Evolutionary conservation across 53 echinoderm and acorn worm species (phyloP).

Genomic region (Arbacia lixula): DNA sequence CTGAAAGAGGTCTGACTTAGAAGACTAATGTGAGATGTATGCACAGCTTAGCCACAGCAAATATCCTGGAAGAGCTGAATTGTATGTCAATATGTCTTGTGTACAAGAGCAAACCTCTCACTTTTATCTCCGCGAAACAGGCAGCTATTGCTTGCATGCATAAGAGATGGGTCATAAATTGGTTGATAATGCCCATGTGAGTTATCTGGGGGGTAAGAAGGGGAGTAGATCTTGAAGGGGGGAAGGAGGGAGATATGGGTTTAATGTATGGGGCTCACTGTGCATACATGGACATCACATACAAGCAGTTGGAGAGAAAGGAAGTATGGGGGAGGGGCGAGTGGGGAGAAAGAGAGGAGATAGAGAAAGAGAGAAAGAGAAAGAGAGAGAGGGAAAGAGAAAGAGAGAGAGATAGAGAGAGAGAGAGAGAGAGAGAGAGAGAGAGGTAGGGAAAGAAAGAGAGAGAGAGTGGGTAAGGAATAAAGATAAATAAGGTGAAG

Average conservation of each 20-base stretch:
- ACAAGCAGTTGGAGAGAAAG: no score
- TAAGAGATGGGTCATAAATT: no score
- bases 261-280: no score
- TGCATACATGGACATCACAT: no score
- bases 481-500: neutral
- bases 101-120: no score
- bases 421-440: neutral
- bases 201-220: no score
- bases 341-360: neutral
- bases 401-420: neutral
- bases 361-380: no score
- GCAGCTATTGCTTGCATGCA: no score
- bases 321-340: neutral
- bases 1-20: neutral
- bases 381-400: neutral
- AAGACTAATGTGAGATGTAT: neutral
- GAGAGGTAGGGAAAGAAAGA: neutral
- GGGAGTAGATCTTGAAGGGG: no score
- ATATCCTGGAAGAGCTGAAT: conserved; percentile 23
- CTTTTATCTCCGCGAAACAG: no score
- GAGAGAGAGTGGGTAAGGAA: neutral
- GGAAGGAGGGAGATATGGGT: no score
- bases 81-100: conserved; percentile 17
- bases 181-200: no score
- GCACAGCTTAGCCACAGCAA: conserved; percentile 15